Evolutionary conservation across 2,888 invertebrate species (phyloP).

Genomic region (Acleris emargana): DNA sequence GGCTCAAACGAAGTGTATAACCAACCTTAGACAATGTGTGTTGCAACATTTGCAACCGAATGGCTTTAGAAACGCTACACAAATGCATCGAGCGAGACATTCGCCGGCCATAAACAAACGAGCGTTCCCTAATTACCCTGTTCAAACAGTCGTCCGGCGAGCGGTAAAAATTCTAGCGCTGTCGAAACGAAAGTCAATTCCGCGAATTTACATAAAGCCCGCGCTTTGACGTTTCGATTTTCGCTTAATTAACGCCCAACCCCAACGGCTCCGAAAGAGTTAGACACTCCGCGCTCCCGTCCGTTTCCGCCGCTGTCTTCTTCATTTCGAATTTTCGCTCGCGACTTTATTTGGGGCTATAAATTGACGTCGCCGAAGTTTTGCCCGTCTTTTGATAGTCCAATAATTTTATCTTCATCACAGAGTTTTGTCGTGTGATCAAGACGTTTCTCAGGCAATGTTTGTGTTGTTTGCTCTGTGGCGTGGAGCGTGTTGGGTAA

Average conservation of each 20-base stretch:
- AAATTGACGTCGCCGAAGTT: slow-evolving; percentile 71
- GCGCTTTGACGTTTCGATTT: slow-evolving; percentile 81
- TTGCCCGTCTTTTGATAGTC: slow-evolving; percentile 71
- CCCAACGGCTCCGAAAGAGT: slow-evolving; percentile 66
- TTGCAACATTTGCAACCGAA: not conserved
- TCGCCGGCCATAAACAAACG: not conserved
- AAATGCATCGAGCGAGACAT: not conserved
- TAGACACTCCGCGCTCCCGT: slow-evolving; percentile 62
- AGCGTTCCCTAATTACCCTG: slow-evolving; percentile 66
- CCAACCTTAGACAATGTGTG: too few species aligned
- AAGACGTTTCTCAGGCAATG: slow-evolving; percentile 50
- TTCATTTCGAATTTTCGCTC: slow-evolving; percentile 64
- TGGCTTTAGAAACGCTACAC: not conserved
- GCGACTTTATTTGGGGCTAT: slow-evolving; percentile 67
- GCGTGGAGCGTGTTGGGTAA: too few species aligned
- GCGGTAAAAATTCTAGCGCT: slow-evolving; percentile 70
- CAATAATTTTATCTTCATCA: slow-evolving; percentile 74
- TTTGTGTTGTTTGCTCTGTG: too few species aligned
- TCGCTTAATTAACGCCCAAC: slow-evolving; percentile 79
- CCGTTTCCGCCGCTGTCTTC: slow-evolving; percentile 62
- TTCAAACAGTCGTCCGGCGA: slow-evolving; percentile 69
- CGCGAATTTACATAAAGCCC: slow-evolving; percentile 77
- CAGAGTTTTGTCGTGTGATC: slow-evolving; percentile 61
- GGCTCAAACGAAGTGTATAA: too few species aligned
- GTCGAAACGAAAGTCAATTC: slow-evolving; percentile 75